Evolutionary conservation across 2,113 vertebrate genomes (phyloP).

Genomic region (Otus sunia): DNA sequence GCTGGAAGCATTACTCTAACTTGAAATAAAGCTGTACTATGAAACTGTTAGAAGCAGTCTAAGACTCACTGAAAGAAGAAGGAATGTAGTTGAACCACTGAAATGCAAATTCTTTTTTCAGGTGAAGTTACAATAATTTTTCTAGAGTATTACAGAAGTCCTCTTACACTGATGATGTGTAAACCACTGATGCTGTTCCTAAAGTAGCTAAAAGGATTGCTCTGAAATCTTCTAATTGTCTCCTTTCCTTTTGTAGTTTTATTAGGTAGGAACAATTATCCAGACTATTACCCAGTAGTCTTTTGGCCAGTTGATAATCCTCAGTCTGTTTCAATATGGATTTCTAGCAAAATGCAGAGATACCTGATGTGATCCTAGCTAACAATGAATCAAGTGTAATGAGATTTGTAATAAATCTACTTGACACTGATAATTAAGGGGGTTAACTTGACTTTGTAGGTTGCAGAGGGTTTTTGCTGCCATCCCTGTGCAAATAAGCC

Average conservation of each 20-base stretch:
- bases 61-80: not conserved
- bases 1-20: not conserved
- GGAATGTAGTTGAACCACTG: not conserved
- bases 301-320: not conserved
- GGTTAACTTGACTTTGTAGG: not conserved
- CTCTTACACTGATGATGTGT: not conserved
- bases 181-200: not conserved
- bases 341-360: not conserved
- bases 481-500: not conserved
- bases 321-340: not conserved
- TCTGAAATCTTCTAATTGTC: not conserved
- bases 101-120: not conserved
- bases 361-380: not conserved
- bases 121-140: not conserved
- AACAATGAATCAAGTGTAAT: not conserved
- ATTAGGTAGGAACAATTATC: not conserved
- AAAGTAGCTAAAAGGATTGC: not conserved
- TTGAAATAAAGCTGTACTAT: not conserved
- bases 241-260: not conserved
- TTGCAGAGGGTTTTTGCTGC: not conserved
- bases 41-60: not conserved
- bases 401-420: not conserved
- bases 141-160: not conserved
- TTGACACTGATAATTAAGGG: not conserved
- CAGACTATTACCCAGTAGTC: not conserved